phyloP scores from a whole-genome alignment of 2,797 vertebrate species.

The Sebastes flavidus region DNA sequence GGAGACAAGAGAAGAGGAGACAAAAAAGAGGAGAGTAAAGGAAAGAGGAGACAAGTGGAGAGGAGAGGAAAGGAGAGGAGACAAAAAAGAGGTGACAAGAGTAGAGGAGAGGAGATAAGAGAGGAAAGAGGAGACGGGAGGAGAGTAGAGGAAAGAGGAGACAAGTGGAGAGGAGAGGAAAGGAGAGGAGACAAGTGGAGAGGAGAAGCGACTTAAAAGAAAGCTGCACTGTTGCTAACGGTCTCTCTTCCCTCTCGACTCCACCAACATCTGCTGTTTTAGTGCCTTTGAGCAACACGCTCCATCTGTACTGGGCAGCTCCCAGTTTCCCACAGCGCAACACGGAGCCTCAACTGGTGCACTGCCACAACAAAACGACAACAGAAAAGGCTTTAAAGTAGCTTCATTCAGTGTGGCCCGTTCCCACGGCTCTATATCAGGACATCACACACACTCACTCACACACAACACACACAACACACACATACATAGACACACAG shows the following conservation, averaged over 20 bases:
- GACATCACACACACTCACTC: constrained; percentile 31
- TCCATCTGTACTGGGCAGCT: constrained; percentile 22
- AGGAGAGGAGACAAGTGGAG: not conserved
- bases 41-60: too few relatives aligned
- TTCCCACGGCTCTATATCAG: constrained; percentile 71
- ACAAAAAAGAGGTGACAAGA: not conserved
- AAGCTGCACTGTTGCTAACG: not conserved
- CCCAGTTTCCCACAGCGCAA: constrained; percentile 34
- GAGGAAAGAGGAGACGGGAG: not conserved
- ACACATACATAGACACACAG: constrained; percentile 25
- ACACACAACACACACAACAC: not conserved
- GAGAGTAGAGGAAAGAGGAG: not conserved
- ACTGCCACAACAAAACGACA: constrained; percentile 25
- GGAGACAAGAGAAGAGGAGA: not conserved
- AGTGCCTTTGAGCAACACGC: constrained; percentile 30
- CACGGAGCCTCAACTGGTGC: constrained; percentile 24
- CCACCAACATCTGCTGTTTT: constrained; percentile 12
- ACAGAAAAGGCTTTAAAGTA: constrained; percentile 24
- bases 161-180: not conserved
- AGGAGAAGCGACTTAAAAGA: not conserved
- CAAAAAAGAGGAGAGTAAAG: not conserved
- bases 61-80: too few relatives aligned
- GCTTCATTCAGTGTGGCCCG: constrained; percentile 17
- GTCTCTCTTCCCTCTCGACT: not conserved
- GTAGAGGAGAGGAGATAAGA: too few relatives aligned